These are phyloP conservation scores for Philereme transversata DNA, from an alignment of 2,888 invertebrate genomes.

Conservation along the genomic window DNA sequence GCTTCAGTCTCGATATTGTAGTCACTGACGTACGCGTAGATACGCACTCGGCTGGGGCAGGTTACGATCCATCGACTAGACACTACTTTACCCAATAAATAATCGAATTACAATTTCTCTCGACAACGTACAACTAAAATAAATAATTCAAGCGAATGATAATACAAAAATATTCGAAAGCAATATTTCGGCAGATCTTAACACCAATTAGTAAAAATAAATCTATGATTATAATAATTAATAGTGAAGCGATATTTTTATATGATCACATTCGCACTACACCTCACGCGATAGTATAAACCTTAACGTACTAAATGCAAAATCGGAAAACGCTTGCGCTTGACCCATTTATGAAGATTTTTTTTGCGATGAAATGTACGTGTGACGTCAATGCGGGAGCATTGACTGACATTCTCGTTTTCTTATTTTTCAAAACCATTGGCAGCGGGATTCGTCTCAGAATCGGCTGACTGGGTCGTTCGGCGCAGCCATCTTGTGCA, in stretches of 20 bases:
- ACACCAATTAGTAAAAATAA: conserved; percentile 57
- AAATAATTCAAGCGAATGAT: conserved; percentile 71
- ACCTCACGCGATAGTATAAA: conserved; percentile 54
- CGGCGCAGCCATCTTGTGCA: conserved; percentile 63
- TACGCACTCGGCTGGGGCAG: conserved; percentile 41
- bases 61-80: conserved; percentile 69
- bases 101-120: conserved; percentile 56
- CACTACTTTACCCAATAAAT: conserved; percentile 74
- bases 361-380: conserved; percentile 67
- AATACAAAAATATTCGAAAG: conserved; percentile 65
- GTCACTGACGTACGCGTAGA: conserved; percentile 53
- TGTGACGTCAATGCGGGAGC: conserved; percentile 61
- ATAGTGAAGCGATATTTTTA: conserved; percentile 67
- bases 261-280: conserved; percentile 70
- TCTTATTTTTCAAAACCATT: conserved; percentile 57
- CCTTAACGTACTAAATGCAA: conserved; percentile 66
- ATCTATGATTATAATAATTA: conserved; percentile 67
- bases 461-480: conserved; percentile 75
- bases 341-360: conserved; percentile 49
- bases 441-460: conserved; percentile 63
- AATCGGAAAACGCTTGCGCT: conserved; percentile 52
- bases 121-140: conserved; percentile 66
- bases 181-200: conserved; percentile 73
- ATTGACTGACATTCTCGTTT: conserved; percentile 74
- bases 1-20: conserved; percentile 60